phyloP scores from a whole-genome alignment of 1,140 invertebrate species.

The Pemphigus obesinymphae region DNA sequence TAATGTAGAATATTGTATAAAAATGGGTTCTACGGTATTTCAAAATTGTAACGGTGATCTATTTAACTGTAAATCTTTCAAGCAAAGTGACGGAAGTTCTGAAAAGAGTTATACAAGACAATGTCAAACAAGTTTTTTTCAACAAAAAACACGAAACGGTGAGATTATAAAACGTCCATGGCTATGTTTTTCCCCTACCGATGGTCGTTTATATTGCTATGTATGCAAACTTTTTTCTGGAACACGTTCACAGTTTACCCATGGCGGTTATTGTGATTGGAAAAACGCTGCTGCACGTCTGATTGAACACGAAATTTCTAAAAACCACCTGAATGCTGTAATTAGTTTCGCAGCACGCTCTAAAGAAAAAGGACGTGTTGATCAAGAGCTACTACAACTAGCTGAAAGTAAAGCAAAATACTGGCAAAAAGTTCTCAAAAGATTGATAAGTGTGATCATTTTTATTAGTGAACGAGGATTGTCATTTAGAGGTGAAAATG shows the following conservation, averaged over 20 bases:
- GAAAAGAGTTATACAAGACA: too few relatives aligned
- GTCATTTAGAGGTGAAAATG: not conserved
- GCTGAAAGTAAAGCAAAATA: not conserved
- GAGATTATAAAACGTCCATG: not conserved
- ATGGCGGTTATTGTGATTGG: not conserved
- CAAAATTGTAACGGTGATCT: too few relatives aligned
- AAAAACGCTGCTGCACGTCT: not conserved
- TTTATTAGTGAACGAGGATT: not conserved
- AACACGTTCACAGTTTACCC: not conserved
- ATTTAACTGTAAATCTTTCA: too few relatives aligned
- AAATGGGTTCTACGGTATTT: too few relatives aligned
- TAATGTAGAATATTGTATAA: too few relatives aligned
- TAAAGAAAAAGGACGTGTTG: not conserved
- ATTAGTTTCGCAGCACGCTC: not conserved
- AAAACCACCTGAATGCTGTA: not conserved
- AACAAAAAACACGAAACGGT: not conserved
- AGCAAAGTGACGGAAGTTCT: too few relatives aligned
- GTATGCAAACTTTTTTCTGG: not conserved
- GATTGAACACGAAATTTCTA: not conserved
- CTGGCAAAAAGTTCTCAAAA: not conserved
- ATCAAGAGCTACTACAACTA: not conserved
- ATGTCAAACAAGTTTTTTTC: too few relatives aligned
- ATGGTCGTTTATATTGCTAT: not conserved
- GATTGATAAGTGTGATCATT: not conserved
- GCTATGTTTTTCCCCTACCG: not conserved